Evolutionary conservation across 2,888 invertebrate species (phyloP), one percentile per base, ranked within the genome.

Genomic region (Lasius platythorax): DNA sequence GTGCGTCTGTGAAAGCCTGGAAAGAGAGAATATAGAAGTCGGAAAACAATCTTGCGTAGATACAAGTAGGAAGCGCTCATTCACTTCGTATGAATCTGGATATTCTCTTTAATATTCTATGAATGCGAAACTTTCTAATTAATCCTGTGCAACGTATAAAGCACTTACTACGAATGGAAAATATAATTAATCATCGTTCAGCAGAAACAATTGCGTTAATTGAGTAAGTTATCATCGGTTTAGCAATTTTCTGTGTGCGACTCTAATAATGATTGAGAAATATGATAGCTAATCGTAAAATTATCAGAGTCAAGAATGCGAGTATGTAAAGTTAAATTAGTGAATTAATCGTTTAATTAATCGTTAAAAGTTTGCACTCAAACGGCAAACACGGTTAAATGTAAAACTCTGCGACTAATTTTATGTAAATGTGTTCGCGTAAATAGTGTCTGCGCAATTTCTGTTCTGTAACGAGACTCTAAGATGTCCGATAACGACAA

Each of bases 401-500:
- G 43, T 28, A 33, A 72, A 79, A 46, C 12, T n/a, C n/a, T 12
- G 28, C n/a, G n/a, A 43, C 23, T 11, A 33, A 30, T 63, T 75
- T 75, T 64, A 43, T 50, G 67, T 46, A 66, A 76, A 53, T 76
- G 66, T 37, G 33, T 67, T 66, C 43, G 43, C n/a, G 43, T n/a
- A 23, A 79, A 23, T 46, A 61, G 18, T 33, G 15, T 23, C 23
- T 72, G 46, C 46, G 58, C 70, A 58, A 70, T 33, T 79, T 72
- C 58, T 72, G 43, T 58, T 70, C 58, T 40, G 37, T 40, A 68
- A 67, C 33, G 23, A 72, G 28, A 61, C 56, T 68, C n/a, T 15
- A 56, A 58, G 58, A 70, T 78, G 37, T 18, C 23, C 46, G 61
- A 63, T 72, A 79, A 61, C 72, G 15, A 70, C 70, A 23, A 81